Conservation (phyloP, 2,113 vertebrate species). For the Tachuris rubrigastra region DNA sequence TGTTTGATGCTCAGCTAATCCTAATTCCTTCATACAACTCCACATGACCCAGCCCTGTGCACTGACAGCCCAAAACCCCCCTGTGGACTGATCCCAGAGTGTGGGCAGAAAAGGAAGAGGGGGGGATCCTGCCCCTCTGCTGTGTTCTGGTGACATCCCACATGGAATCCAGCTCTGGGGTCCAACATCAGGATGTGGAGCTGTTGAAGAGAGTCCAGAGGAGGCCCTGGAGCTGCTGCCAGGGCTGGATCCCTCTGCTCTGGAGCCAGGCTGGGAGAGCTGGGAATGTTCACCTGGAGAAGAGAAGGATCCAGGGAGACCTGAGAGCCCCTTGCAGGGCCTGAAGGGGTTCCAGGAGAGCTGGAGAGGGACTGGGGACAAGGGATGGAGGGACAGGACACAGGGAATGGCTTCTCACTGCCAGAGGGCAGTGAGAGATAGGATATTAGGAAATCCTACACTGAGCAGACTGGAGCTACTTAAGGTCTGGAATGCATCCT, state of each 20-base stretch:
- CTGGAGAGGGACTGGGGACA: not conserved
- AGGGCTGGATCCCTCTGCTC: not conserved
- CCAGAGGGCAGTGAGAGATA: not conserved
- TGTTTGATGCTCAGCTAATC: not conserved
- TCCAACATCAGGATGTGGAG: not conserved
- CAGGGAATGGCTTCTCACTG: not conserved
- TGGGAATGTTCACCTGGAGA: fast-evolving
- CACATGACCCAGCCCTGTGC: fast-evolving
- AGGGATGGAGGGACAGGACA: fast-evolving
- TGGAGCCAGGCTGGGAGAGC: not conserved
- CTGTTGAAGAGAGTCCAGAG: not conserved
- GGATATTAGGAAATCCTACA: not conserved
- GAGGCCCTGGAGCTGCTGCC: not conserved
- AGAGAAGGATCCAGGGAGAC: fast-evolving
- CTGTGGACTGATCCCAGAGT: not conserved
- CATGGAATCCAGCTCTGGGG: not conserved
- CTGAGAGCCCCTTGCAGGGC: not conserved
- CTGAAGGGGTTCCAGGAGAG: not conserved
- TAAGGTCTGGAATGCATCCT: not conserved
- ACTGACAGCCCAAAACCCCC: not conserved
- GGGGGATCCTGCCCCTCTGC: not conserved
- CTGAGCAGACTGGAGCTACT: not conserved
- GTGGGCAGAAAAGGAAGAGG: not conserved
- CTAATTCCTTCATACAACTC: not conserved
- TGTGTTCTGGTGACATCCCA: not conserved